phyloP scores from a whole-genome alignment of 2,113 vertebrate species.

The Python bivittatus region DNA sequence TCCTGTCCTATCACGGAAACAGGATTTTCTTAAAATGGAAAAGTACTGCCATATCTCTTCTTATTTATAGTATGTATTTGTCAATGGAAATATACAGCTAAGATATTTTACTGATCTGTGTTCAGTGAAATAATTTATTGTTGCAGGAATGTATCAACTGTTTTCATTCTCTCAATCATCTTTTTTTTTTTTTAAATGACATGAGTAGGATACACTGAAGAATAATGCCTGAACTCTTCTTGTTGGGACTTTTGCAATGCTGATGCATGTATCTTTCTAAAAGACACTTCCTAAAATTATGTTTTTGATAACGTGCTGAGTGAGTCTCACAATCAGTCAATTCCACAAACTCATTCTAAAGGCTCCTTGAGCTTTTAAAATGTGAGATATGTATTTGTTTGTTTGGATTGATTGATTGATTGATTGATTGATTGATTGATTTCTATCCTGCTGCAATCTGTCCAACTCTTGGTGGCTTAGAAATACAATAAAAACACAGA shows the following conservation, averaged over 20 bases:
- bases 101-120: conserved; percentile 52
- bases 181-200: conserved; percentile 48
- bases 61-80: conserved; percentile 48
- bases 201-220: conserved; percentile 36
- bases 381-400: no score
- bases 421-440: no score
- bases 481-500: no score
- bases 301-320: not conserved
- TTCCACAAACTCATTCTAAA: no score
- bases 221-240: conserved; percentile 37
- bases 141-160: conserved; percentile 49
- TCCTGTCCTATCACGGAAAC: conserved; percentile 20
- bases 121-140: conserved; percentile 57
- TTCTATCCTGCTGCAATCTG: no score
- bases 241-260: not conserved
- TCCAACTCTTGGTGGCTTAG: no score
- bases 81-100: conserved; percentile 63
- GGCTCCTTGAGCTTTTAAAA: not conserved
- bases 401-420: no score
- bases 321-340: no score
- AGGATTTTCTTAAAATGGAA: conserved; percentile 22
- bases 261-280: not conserved
- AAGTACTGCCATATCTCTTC: conserved; percentile 14
- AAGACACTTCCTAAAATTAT: not conserved
- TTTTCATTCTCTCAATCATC: conserved; percentile 67